Evolutionary conservation across 2,797 vertebrate genomes (phyloP).

Genomic region (Phrynocephalus vlangalii): DNA sequence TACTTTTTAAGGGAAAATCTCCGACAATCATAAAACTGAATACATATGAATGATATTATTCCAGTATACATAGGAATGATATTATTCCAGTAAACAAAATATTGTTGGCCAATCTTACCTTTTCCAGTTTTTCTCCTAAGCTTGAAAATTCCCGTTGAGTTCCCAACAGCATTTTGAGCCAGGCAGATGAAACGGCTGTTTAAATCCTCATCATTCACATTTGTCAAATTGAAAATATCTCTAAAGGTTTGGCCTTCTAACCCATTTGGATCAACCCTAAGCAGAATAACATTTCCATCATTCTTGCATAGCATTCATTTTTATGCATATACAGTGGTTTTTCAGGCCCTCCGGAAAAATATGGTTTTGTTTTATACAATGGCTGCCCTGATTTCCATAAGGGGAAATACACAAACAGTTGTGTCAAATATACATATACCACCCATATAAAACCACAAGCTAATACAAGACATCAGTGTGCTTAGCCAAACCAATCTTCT

Average conservation of each 20-base stretch:
- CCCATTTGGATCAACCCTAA: constrained; percentile 49
- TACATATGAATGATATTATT: background rate
- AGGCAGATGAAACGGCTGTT: constrained; percentile 80
- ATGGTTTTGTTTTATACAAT: background rate
- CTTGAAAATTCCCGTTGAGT: constrained; percentile 70
- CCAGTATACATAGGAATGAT: background rate
- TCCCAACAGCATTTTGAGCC: constrained; percentile 82
- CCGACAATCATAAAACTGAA: background rate
- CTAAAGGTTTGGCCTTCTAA: constrained; percentile 26
- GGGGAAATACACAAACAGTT: background rate
- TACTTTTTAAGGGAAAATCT: constrained; percentile 14
- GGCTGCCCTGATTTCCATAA: background rate
- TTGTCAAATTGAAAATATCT: constrained; percentile 65
- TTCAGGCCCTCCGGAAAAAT: background rate
- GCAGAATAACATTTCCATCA: background rate
- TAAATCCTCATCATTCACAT: constrained; percentile 80
- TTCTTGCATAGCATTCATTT: background rate
- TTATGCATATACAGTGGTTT: background rate
- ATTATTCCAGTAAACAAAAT: background rate
- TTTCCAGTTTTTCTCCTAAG: constrained; percentile 74
- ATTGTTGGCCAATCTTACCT: constrained; percentile 38
- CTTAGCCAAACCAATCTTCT: background rate
- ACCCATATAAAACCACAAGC: too few relatives aligned
- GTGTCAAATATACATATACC: background rate
- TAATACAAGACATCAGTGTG: background rate